A percentile compares a stretch with the other conserved stretches of the same genome.
phyloP scores from a whole-genome alignment of 2,113 vertebrate genomes.

The Pelecanus crispus region DNA sequence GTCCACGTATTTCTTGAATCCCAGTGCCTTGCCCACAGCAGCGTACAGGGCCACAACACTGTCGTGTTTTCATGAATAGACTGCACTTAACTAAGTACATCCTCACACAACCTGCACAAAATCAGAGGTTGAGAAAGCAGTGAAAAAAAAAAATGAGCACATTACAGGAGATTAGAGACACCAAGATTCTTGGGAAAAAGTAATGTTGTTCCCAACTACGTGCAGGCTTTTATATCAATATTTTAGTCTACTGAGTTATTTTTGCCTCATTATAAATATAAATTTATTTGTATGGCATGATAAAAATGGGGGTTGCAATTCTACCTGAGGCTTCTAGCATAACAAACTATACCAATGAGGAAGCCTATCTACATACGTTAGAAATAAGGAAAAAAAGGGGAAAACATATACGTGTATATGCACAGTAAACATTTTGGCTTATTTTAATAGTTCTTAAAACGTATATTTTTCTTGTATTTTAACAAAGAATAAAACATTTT shows the following conservation, averaged over 20 bases:
- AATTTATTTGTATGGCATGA: neutral
- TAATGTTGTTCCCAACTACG: neutral
- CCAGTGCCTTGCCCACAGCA: neutral
- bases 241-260: neutral
- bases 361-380: neutral
- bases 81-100: neutral
- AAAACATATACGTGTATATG: neutral
- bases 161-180: neutral
- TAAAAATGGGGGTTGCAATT: neutral
- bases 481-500: neutral
- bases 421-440: neutral
- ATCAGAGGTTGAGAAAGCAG: neutral
- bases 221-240: neutral
- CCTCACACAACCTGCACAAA: neutral
- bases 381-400: neutral
- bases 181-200: neutral
- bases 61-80: neutral
- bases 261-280: neutral
- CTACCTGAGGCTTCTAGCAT: neutral
- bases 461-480: neutral
- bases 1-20: neutral
- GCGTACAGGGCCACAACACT: neutral
- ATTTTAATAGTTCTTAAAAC: conserved; percentile 3
- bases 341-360: neutral
- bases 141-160: neutral